These are phyloP conservation scores for Petrocephalus schoutedeni DNA, from an alignment of 2,797 vertebrate species.

Conservation along the genomic window DNA sequence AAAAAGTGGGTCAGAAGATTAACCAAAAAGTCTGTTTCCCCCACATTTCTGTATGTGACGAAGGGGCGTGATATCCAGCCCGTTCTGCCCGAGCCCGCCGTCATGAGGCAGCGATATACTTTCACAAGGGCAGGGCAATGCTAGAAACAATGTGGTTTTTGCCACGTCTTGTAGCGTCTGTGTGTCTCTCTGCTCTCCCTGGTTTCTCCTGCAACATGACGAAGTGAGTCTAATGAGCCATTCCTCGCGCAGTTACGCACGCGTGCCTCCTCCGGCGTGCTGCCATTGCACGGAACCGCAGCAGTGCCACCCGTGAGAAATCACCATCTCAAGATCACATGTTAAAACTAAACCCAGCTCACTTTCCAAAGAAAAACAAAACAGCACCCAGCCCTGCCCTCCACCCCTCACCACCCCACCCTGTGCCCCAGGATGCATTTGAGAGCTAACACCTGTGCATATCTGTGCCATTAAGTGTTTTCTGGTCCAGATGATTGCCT, in stretches of 20 bases:
- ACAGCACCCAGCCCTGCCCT: neutral
- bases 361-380: neutral
- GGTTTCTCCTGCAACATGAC: neutral
- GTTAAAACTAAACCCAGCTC: neutral
- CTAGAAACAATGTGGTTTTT: neutral
- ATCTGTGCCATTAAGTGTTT: neutral
- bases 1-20: neutral
- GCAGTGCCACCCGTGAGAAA: neutral
- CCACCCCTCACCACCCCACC: neutral
- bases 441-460: neutral
- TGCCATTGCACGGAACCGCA: neutral
- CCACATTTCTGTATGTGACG: neutral
- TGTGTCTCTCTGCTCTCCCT: neutral
- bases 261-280: neutral
- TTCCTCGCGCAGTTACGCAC: neutral
- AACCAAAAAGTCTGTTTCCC: neutral
- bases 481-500: neutral
- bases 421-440: neutral
- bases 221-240: neutral
- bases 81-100: neutral
- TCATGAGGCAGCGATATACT: neutral
- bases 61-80: neutral
- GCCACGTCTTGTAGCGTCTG: neutral
- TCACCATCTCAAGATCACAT: neutral
- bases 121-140: neutral